Percentiles rank a stretch among this genome's conserved stretches.
Evolutionary conservation across 2,888 invertebrate species (phyloP).

Genomic region (Barypeithes pellucidus): DNA sequence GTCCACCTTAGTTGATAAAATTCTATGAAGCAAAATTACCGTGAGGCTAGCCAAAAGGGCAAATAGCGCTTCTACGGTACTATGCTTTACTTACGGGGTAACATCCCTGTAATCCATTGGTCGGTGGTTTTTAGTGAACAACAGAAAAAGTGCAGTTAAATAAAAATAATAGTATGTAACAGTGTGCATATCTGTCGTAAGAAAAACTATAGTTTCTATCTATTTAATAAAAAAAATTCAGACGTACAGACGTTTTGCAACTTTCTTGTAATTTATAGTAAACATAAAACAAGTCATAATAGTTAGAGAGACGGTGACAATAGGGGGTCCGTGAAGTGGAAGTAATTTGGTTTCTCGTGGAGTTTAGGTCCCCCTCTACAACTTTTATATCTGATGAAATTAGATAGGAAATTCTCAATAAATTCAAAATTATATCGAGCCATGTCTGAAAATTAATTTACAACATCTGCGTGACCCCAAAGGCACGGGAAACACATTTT

Average conservation of each 20-base stretch:
- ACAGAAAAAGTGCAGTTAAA: constrained; percentile 79
- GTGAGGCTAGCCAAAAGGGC: constrained; percentile 44
- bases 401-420: no score
- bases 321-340: no score
- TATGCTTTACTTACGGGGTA: constrained; percentile 80
- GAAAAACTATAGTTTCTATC: neutral
- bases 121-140: constrained; percentile 74
- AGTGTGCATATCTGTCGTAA: constrained; percentile 18
- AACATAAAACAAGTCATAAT: no score
- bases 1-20: constrained; percentile 28
- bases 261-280: neutral
- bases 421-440: no score
- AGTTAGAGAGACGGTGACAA: no score
- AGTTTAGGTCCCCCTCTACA: no score
- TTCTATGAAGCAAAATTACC: constrained; percentile 46
- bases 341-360: no score
- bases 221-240: neutral
- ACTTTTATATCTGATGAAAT: no score
- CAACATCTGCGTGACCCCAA: no score
- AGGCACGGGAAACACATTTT: no score
- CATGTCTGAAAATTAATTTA: no score
- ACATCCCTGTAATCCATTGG: constrained; percentile 79
- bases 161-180: constrained; percentile 61
- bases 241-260: neutral
- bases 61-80: constrained; percentile 45